phyloP scores from a whole-genome alignment of 2,888 invertebrate genomes.

The Zelleria hepariella region DNA sequence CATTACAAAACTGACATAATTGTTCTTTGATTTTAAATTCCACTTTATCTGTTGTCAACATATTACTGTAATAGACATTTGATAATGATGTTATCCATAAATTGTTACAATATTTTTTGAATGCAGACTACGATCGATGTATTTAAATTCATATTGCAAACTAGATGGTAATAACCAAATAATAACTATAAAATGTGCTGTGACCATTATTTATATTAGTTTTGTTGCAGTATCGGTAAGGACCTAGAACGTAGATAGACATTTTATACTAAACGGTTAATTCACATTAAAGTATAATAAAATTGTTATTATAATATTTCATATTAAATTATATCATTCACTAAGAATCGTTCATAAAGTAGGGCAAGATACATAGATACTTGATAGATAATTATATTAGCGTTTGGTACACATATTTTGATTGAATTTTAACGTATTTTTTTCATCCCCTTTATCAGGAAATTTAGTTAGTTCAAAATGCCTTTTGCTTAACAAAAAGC shows the following conservation, averaged over 20 bases:
- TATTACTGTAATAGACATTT: too few species aligned
- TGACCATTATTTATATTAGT: conserved; percentile 1
- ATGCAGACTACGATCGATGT: too few species aligned
- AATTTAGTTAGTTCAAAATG: conserved; percentile 31
- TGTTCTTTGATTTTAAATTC: neutral
- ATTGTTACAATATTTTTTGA: neutral
- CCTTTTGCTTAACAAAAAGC: conserved; percentile 63
- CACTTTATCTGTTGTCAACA: too few species aligned
- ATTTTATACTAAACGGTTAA: neutral
- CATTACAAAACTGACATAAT: neutral
- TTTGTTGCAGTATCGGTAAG: conserved; percentile 1
- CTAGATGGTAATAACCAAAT: neutral
- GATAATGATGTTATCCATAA: neutral
- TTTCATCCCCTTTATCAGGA: neutral
- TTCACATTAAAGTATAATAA: neutral
- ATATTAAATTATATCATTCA: neutral
- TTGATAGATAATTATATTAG: neutral
- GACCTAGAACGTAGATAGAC: conserved; percentile 1
- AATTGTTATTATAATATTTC: neutral
- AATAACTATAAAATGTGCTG: conserved; percentile 1
- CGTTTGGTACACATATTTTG: neutral
- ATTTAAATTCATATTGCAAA: neutral
- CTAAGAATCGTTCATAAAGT: neutral
- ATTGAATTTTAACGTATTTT: too few species aligned
- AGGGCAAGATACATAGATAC: neutral